These are phyloP conservation scores for Syritta pipiens DNA, from an alignment of 2,888 invertebrate species.

Conservation along the genomic window DNA sequence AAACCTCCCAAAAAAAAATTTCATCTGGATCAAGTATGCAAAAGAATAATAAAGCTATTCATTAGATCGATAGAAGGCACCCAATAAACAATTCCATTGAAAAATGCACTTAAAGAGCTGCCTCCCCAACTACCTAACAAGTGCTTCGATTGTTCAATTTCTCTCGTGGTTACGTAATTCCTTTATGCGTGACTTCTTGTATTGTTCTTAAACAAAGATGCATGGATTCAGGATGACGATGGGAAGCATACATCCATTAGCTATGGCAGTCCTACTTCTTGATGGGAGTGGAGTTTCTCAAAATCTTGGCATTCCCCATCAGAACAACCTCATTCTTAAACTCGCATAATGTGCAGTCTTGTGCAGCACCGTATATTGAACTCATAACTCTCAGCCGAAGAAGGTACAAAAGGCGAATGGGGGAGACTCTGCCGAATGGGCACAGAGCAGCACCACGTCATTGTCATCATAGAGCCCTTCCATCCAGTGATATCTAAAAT, in stretches of 20 bases:
- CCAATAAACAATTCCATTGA: slow-evolving; percentile 6
- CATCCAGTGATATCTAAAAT: slow-evolving; percentile 34
- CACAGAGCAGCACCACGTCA: slow-evolving; percentile 18
- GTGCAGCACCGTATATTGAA: slow-evolving; percentile 45
- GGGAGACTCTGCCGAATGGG: slow-evolving; percentile 26
- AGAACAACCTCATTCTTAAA: slow-evolving; percentile 4
- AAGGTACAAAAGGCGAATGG: slow-evolving; percentile 41
- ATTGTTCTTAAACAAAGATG: slow-evolving; percentile 38
- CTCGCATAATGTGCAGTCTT: slow-evolving; percentile 27
- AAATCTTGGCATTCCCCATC: slow-evolving; percentile 37
- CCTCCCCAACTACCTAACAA: slow-evolving; percentile 29
- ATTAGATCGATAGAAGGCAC: no score
- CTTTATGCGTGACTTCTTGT: slow-evolving; percentile 46
- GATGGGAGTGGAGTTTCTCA: slow-evolving; percentile 27
- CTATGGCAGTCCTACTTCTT: neutral
- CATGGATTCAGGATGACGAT: slow-evolving; percentile 8
- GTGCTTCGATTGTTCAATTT: slow-evolving; percentile 50
- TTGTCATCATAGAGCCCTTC: slow-evolving; percentile 25
- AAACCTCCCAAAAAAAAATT: slow-evolving; percentile 9
- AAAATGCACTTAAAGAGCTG: slow-evolving; percentile 20
- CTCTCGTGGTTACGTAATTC: slow-evolving; percentile 40
- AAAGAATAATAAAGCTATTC: neutral
- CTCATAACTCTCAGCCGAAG: slow-evolving; percentile 26
- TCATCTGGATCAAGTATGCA: slow-evolving; percentile 20
- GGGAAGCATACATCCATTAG: slow-evolving; percentile 7